A percentile compares a stretch with the other conserved stretches of the same genome.
Evolutionary conservation across 1,140 invertebrate genomes (phyloP).

Genomic region (Conus betulinus): DNA sequence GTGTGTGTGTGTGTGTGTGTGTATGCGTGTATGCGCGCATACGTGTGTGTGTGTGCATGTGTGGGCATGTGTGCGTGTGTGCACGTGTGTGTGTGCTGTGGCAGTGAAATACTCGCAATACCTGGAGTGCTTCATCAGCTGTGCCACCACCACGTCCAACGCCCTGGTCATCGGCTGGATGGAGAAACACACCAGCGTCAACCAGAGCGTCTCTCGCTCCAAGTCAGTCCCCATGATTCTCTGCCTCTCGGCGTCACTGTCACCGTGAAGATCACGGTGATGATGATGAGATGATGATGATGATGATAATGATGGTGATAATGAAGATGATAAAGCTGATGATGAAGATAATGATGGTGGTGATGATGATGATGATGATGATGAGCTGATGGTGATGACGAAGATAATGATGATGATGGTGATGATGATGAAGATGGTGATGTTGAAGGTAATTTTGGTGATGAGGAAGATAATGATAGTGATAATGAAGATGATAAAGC

Average conservation of each 20-base stretch:
- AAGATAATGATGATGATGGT: too few relatives aligned
- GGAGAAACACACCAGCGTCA: constrained; percentile 70
- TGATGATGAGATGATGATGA: constrained; percentile 2
- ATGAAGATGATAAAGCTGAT: too few relatives aligned
- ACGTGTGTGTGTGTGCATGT: neutral
- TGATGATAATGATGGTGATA: too few relatives aligned
- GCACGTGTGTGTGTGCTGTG: neutral
- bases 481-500: too few relatives aligned
- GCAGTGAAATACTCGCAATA: constrained; percentile 72
- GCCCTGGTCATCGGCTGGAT: constrained; percentile 75
- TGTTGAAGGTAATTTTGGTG: too few relatives aligned
- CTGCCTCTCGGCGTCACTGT: neutral
- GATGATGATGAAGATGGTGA: too few relatives aligned
- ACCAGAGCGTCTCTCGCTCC: constrained; percentile 44
- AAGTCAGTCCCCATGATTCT: constrained; percentile 27
- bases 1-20: neutral
- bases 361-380: too few relatives aligned
- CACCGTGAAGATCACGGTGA: constrained; percentile 1
- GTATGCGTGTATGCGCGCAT: neutral
- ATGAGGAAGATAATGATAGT: too few relatives aligned
- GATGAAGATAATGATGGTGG: too few relatives aligned
- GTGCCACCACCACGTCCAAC: constrained; percentile 69
- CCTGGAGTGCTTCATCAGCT: constrained; percentile 74
- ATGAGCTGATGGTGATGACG: too few relatives aligned
- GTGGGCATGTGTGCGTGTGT: neutral